A percentile compares a stretch with the other conserved stretches of the same genome.
Evolutionary conservation across 2,888 invertebrate genomes (phyloP).

Genomic region (Meteorus colon): DNA sequence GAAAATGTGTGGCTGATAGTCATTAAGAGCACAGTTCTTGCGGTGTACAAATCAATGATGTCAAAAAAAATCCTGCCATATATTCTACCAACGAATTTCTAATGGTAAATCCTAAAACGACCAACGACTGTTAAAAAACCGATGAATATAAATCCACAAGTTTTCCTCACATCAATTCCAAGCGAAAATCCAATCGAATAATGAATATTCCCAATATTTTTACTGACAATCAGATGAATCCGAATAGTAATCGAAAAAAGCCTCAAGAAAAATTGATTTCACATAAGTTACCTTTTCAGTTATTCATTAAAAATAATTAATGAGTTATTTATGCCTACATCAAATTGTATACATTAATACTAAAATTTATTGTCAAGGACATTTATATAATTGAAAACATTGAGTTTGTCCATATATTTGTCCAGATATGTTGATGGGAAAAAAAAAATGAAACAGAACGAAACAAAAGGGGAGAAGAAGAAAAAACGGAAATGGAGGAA

Average conservation of each 20-base stretch:
- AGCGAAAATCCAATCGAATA: background rate
- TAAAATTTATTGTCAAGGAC: background rate
- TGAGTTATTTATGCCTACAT: too few species aligned
- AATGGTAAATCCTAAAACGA: background rate
- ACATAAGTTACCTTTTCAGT: too few species aligned
- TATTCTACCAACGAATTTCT: background rate
- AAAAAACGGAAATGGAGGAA: slow-evolving; percentile 30
- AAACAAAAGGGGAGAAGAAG: slow-evolving; percentile 22
- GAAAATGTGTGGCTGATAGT: background rate
- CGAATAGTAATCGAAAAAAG: too few species aligned
- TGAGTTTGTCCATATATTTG: slow-evolving; percentile 35
- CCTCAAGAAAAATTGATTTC: too few species aligned
- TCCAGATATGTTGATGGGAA: too few species aligned
- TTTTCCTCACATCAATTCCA: background rate
- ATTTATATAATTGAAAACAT: background rate
- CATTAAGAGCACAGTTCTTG: background rate
- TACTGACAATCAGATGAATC: too few species aligned
- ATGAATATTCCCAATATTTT: too few species aligned
- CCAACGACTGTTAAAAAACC: background rate
- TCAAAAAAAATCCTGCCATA: background rate
- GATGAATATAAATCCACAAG: background rate
- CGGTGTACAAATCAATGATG: background rate
- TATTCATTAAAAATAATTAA: too few species aligned
- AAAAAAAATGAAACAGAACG: slow-evolving; percentile 33
- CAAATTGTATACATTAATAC: background rate